Evolutionary conservation across 2,797 vertebrate genomes (phyloP), one percentile per base, ranked within the genome.

Genomic region (Chrosomus eos): DNA sequence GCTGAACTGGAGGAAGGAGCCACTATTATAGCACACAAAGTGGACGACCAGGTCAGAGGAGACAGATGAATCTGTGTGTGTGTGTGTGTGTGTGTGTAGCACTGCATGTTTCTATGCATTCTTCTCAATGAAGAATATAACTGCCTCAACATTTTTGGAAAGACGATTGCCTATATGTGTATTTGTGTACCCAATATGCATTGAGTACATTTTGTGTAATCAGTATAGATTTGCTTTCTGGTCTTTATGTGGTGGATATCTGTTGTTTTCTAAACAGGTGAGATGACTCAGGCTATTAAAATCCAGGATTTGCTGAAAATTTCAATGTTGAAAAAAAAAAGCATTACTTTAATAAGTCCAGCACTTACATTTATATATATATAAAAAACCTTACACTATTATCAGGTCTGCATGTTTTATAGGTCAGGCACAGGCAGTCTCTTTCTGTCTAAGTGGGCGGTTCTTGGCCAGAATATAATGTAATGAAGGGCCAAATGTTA

Each of bases 41-140:
- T 98, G 87, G 97, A 97, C 0, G 94, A 97, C 53, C 97, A 98
- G 97, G 97, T 99, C 93, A 93, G 94, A 81, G 8, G 26, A 10
- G 31, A 40, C 58, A 74, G 74, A 76, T 53, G n/a, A 64, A 10
- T 84, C 11, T 81, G 58, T 78, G 26, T 76, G 70, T 84, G 53
- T 70, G 66, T 82, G 36, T 76, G 74, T 85, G 75, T 45, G 72
- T 81, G 80, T 71, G 81, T 78, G 76, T 8, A 75, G 21, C 70
- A 9, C 55, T 11, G 6, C 26, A 28, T 53, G 33, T 31, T 74
- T 18, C 48, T 33, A 7, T 36, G 60, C 26, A 28, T 36, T 13
- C 48, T 36, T 36, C 11, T 55, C 21, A 33, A 36, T n/a, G 31
- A 26, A n/a, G 28, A 36, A n/a, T n/a, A 38, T 58, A 38, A 58